Evolutionary conservation across 2,113 vertebrate species (phyloP).

Genomic region (Ondatra zibethicus): DNA sequence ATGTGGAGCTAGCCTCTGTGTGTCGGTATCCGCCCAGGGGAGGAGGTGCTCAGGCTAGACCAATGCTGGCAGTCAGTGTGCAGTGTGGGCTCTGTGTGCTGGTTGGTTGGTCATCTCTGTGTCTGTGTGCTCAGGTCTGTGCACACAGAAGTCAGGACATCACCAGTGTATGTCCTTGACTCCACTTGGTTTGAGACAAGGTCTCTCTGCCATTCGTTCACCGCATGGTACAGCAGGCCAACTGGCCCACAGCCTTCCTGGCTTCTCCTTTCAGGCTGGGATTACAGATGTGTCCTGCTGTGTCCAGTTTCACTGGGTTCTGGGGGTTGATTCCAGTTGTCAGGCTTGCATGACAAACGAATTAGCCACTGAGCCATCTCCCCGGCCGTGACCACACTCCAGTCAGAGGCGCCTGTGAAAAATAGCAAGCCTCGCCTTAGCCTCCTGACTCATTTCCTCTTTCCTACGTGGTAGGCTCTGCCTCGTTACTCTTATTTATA

Average conservation of each 20-base stretch:
- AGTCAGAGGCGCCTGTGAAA: rapidly evolving
- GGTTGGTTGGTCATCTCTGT: too few relatives aligned
- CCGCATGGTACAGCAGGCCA: background rate
- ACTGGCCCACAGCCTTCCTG: background rate
- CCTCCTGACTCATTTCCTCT: background rate
- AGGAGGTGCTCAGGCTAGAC: rapidly evolving
- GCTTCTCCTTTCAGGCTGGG: too few relatives aligned
- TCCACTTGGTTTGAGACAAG: background rate
- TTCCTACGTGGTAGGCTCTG: background rate
- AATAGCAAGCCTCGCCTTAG: background rate
- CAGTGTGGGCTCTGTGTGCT: background rate
- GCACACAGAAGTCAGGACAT: background rate
- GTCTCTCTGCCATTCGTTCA: background rate
- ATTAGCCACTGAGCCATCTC: background rate
- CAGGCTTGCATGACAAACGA: background rate
- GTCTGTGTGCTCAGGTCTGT: background rate
- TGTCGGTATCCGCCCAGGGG: too few relatives aligned
- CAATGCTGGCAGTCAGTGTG: rapidly evolving
- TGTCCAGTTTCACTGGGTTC: background rate
- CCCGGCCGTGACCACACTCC: background rate
- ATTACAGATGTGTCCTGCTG: too few relatives aligned
- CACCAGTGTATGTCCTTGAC: too few relatives aligned
- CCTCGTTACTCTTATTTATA: background rate
- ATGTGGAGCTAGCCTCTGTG: too few relatives aligned
- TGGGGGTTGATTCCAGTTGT: too few relatives aligned